Evolutionary conservation across 2,113 vertebrate species (phyloP), one percentile per base, ranked within the genome.

Genomic region (Nyctereutes procyonoides): DNA sequence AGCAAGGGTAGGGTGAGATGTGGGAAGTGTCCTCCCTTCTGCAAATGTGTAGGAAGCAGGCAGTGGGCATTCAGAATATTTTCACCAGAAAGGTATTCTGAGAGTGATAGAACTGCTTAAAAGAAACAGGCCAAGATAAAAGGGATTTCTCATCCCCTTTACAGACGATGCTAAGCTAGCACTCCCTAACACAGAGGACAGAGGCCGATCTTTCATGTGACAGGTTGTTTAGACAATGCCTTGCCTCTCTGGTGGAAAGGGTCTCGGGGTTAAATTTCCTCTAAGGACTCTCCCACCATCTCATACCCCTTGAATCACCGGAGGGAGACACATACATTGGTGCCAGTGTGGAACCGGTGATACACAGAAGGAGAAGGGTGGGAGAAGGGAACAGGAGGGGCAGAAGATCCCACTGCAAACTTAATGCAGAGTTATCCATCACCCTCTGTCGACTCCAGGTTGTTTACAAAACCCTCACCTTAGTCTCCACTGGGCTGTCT

Each of bases 151-250:
- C 90, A 55, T 73, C n/a, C 87, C 74, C 53, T 92, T 90, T 35
- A n/a, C 62, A 32, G 92, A 56, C 38, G 55, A 28, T 71, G 80
- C 19, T 96, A 56, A 83, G 83, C 67, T 58, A 60, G 79, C 79
- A 79, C 51, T 96, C 87, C 79, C 13, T 16, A 63, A 67, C 71
- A 76, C 63, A 17, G 48, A 62, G 82, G 87, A 56, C 83, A 83
- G 65, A 93, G 86, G n/a, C 79, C 9, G 8, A 60, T 76, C 96
- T 93, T 90, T 89, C 96, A 62, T n/a, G 51, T 90, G 92, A 90
- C 95, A 95, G 85, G 9, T 58, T 98, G 96, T 96, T 97, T 96
- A 95, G 94, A 95, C 95, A 95, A 93, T 51, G 58, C 83, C 38
- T 97, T 24, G 7, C 85, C 79, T 95, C 79, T 82, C 90, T 67